These are phyloP conservation scores for Neoascia interrupta DNA, from an alignment of 2,888 invertebrate genomes.

Conservation along the genomic window DNA sequence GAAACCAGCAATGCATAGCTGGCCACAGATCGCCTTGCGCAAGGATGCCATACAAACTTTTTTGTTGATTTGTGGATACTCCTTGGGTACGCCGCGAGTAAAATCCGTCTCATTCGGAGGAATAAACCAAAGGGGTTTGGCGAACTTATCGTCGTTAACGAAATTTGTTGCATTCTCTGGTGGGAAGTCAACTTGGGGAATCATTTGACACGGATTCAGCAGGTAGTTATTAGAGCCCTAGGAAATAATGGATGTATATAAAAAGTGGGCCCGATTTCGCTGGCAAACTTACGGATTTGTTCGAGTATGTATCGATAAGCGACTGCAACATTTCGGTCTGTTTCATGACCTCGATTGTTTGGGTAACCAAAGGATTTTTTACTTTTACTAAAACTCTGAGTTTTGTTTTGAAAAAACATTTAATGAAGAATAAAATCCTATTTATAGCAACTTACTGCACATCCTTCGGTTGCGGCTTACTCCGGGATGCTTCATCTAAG, in stretches of 20 bases:
- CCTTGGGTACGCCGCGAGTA: slow-evolving; percentile 74
- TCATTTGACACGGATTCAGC: slow-evolving; percentile 78
- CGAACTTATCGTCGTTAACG: slow-evolving; percentile 76
- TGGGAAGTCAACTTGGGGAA: slow-evolving; percentile 79
- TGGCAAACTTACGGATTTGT: slow-evolving; percentile 77
- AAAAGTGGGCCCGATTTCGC: too few relatives aligned
- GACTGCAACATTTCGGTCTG: slow-evolving; percentile 79
- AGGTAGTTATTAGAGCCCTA: slow-evolving; percentile 77
- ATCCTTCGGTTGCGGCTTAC: slow-evolving; percentile 46
- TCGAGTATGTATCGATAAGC: slow-evolving; percentile 78
- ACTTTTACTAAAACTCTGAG: slow-evolving; percentile 74
- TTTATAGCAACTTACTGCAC: slow-evolving; percentile 29
- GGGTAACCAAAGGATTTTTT: slow-evolving; percentile 77
- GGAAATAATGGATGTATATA: background rate
- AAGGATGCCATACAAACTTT: slow-evolving; percentile 74
- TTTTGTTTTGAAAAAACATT: too few relatives aligned
- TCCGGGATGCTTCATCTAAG: slow-evolving; percentile 37
- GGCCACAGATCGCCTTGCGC: slow-evolving; percentile 77
- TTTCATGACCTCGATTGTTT: slow-evolving; percentile 79
- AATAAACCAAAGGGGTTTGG: slow-evolving; percentile 78
- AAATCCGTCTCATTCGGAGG: slow-evolving; percentile 76
- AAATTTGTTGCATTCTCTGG: slow-evolving; percentile 77
- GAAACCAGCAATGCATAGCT: slow-evolving; percentile 77
- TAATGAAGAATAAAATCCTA: too few relatives aligned
- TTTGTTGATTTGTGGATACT: slow-evolving; percentile 73